A percentile compares a stretch with the other conserved stretches of the same genome.
Conservation (phyloP, 1,140 invertebrate species). For the Pissodes strobi region DNA sequence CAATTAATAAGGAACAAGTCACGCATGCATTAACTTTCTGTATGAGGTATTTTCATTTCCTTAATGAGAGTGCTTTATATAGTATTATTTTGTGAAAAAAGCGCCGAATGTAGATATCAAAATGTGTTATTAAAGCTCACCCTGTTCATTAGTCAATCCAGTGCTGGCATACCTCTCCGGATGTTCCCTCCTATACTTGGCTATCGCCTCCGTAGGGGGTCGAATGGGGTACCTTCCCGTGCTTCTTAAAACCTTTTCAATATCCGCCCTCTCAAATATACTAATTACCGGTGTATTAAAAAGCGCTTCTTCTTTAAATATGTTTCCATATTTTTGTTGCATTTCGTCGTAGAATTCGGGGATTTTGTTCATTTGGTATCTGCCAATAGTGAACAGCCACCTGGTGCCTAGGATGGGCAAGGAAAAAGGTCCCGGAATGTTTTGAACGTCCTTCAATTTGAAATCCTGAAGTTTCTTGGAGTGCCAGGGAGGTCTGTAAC, state of each 20-base stretch:
- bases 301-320: constrained; percentile 77
- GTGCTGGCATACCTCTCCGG: constrained; percentile 78
- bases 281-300: constrained; percentile 77
- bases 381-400: constrained; percentile 73
- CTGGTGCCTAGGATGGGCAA: constrained; percentile 79
- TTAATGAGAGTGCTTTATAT: no score
- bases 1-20: no score
- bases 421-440: constrained; percentile 73
- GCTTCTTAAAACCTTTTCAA: constrained; percentile 75
- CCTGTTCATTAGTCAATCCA: constrained; percentile 82
- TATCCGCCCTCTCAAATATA: constrained; percentile 73
- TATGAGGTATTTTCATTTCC: no score
- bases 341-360: constrained; percentile 80
- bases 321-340: constrained; percentile 71
- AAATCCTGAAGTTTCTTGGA: constrained; percentile 27
- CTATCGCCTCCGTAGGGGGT: constrained; percentile 81
- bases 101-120: no score
- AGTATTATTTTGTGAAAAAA: no score
- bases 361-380: constrained; percentile 73
- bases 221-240: constrained; percentile 76
- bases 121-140: no score
- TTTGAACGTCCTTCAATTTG: constrained; percentile 19
- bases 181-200: constrained; percentile 72
- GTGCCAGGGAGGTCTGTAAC: constrained; percentile 43
- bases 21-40: no score